Evolutionary conservation across 1,140 invertebrate genomes (phyloP).

Genomic region (Bombyx mori): DNA sequence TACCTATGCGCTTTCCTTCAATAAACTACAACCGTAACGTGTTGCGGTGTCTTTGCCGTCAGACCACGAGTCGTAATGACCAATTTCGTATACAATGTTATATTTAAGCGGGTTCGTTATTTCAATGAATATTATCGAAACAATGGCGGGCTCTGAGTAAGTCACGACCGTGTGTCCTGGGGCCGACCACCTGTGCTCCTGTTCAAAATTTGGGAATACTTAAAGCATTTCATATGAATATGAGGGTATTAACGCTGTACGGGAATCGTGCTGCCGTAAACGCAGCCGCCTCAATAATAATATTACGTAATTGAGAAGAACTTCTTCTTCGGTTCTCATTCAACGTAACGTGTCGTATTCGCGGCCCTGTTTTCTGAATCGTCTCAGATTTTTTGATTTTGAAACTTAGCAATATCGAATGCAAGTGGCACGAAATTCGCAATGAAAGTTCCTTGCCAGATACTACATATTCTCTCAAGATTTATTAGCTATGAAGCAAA

Average conservation of each 20-base stretch:
- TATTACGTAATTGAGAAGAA: too few relatives aligned
- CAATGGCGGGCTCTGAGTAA: conserved; percentile 48
- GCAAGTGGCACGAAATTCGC: too few relatives aligned
- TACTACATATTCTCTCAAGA: too few relatives aligned
- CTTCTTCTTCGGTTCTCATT: too few relatives aligned
- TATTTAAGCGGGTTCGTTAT: conserved; percentile 40
- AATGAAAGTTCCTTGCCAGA: too few relatives aligned
- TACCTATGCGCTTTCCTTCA: neutral
- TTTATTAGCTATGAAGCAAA: too few relatives aligned
- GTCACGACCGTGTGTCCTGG: conserved; percentile 48
- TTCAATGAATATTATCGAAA: conserved; percentile 32
- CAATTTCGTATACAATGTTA: conserved; percentile 31
- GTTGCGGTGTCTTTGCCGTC: conserved; percentile 10
- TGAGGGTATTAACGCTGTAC: conserved; percentile 38
- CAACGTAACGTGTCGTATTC: too few relatives aligned
- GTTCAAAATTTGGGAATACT: conserved; percentile 45
- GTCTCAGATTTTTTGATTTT: too few relatives aligned
- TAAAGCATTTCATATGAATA: conserved; percentile 40
- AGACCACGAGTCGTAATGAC: conserved; percentile 26
- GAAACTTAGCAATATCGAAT: too few relatives aligned
- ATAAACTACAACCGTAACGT: neutral
- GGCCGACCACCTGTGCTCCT: conserved; percentile 53
- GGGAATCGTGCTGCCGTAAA: conserved; percentile 16
- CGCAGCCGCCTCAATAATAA: neutral
- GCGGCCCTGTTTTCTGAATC: too few relatives aligned